These are phyloP conservation scores for Mamestra brassicae DNA, from an alignment of 2,888 invertebrate species.

Conservation along the genomic window DNA sequence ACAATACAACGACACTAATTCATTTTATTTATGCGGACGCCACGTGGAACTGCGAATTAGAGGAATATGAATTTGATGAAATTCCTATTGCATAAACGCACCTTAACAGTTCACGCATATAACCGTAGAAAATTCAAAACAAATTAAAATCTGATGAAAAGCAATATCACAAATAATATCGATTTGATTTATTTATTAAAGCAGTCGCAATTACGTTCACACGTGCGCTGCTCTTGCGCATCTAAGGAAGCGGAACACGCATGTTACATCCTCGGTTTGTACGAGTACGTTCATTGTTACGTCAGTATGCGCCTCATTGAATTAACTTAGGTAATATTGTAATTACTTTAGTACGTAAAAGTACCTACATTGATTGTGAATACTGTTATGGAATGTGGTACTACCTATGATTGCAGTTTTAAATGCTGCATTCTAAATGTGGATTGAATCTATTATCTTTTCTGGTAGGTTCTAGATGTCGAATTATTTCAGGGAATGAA, in stretches of 20 bases:
- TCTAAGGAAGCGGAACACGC: slow-evolving; percentile 82
- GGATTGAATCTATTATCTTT: not conserved
- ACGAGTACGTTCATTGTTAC: slow-evolving; percentile 41
- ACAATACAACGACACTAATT: not conserved
- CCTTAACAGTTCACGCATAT: slow-evolving; percentile 40
- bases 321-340: slow-evolving; percentile 54
- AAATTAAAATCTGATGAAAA: slow-evolving; percentile 61
- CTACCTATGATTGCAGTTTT: not conserved
- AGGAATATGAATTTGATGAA: not conserved
- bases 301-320: slow-evolving; percentile 50
- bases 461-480: not conserved
- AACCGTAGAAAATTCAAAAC: slow-evolving; percentile 49
- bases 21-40: not conserved
- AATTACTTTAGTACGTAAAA: slow-evolving; percentile 5
- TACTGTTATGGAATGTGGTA: not conserved
- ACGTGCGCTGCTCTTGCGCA: slow-evolving; percentile 71
- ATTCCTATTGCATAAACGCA: slow-evolving; percentile 1
- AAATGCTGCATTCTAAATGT: not conserved
- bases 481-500: not conserved
- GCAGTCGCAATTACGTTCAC: slow-evolving; percentile 60
- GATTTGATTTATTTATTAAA: slow-evolving; percentile 37
- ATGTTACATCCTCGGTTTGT: slow-evolving; percentile 50
- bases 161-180: slow-evolving; percentile 39
- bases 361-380: not conserved
- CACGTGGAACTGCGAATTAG: not conserved